Conservation (phyloP, 2,797 vertebrate species). For the Myoxocephalus aenaeus region DNA sequence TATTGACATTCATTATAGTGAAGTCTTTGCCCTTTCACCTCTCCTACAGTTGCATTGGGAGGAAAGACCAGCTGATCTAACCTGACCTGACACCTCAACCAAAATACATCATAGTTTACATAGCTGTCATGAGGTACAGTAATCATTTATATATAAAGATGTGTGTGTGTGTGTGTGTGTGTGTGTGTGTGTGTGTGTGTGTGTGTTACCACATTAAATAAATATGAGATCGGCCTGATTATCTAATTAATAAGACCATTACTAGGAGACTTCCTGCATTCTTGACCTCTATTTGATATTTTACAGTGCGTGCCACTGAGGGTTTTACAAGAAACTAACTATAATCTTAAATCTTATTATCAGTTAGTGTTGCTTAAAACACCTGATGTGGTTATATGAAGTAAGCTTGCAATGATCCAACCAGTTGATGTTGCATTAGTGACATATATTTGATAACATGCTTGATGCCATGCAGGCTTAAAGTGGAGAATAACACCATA, state of each 20-base stretch:
- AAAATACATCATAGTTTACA: neutral
- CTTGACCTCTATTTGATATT: neutral
- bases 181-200: too few species aligned
- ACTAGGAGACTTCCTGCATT: neutral
- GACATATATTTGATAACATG: neutral
- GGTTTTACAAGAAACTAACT: slow-evolving; percentile 3
- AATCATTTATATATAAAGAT: neutral
- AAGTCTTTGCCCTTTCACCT: slow-evolving; percentile 58
- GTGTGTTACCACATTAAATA: neutral
- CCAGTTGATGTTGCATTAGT: neutral
- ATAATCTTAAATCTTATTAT: slow-evolving; percentile 9
- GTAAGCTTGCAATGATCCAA: neutral
- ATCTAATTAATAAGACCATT: neutral
- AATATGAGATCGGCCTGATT: neutral
- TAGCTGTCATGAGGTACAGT: slow-evolving; percentile 35
- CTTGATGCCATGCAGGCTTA: neutral
- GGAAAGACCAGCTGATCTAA: slow-evolving; percentile 27
- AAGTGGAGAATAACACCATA: neutral
- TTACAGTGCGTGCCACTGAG: neutral
- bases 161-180: too few species aligned
- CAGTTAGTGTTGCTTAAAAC: neutral
- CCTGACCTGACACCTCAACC: slow-evolving; percentile 1
- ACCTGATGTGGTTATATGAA: slow-evolving; percentile 1
- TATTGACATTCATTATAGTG: slow-evolving; percentile 48
- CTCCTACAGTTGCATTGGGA: slow-evolving; percentile 44